Evolutionary conservation across 2,113 vertebrate species (phyloP), one percentile per base, ranked within the genome.

Genomic region (Thomomys bottae): DNA sequence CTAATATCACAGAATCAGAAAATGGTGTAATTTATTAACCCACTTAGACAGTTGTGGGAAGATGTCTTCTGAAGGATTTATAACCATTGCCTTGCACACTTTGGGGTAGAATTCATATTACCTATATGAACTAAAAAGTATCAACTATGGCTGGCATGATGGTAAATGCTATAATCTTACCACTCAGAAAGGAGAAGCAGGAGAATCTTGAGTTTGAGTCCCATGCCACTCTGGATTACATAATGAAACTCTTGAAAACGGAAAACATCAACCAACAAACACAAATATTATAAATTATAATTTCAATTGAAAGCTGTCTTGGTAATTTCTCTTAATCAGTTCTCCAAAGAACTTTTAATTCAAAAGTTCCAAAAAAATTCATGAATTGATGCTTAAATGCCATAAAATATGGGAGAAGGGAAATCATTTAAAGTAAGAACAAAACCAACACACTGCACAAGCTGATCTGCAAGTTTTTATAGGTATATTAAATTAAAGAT

Each of bases 331-430:
- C 84, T 71, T 79, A 6, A 70, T 36, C 8, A n/a, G 4, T 79
- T 36, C 40, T 95, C 42, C 77, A 77, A 84, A 40, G 30, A 84
- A 87, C n/a, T 68, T 61, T 24, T 72, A 63, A 75, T 7, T 15
- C 15, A 79, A 63, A 80, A 79, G 28, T 72, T 57, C 8, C 9
- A 63, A 88, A 21, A 21, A 84, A 88, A 59, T 81, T 80, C 8
- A 36, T 66, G 24, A 70, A 59, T 88, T 42, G 8, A 30, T 45
- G 11, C 45, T 45, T 84, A 23, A 24, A 40, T 68, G 14, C 73
- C 26, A 77, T 30, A 91, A 87, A 90, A 78, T 30, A n/a, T 80
- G 34, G 49, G 49, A 54, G 38, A 45, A 85, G 66, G 76, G 84
- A 32, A 87, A 68, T 77, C 32, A 72, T 59, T 36, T 78, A 61